phyloP scores from a whole-genome alignment of 2,888 invertebrate species.

The Sinopyrophorus schimmeli region DNA sequence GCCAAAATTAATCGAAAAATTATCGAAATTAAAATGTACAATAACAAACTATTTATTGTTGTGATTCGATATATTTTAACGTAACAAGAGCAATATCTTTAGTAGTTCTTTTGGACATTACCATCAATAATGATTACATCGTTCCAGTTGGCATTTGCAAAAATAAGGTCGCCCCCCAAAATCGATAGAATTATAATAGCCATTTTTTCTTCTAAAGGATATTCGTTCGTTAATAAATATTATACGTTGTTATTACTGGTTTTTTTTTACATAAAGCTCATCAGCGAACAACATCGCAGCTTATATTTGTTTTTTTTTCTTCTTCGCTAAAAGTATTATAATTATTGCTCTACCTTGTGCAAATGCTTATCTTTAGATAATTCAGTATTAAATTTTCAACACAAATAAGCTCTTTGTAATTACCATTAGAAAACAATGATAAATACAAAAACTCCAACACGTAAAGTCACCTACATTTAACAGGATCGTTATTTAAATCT shows the following conservation, averaged over 20 bases:
- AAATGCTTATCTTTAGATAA: conserved; percentile 16
- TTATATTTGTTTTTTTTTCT: conserved; percentile 6
- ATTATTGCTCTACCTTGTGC: conserved; percentile 30
- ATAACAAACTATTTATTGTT: conserved; percentile 12
- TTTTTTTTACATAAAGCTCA: conserved; percentile 19
- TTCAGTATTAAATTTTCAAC: conserved; percentile 14
- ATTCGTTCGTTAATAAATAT: too few species aligned
- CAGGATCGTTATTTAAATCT: too few species aligned
- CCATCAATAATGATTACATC: conserved; percentile 7
- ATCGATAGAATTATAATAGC: too few species aligned
- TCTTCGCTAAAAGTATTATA: conserved; percentile 3
- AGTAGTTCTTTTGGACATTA: conserved; percentile 9
- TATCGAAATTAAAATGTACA: too few species aligned
- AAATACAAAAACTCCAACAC: conserved; percentile 2
- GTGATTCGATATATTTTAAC: conserved; percentile 15
- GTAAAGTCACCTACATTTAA: conserved; percentile 7
- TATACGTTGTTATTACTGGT: conserved; percentile 9
- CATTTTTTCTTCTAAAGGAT: too few species aligned
- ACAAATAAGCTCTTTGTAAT: neutral
- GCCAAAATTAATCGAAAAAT: too few species aligned
- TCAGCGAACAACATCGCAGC: conserved; percentile 18
- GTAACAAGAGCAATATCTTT: conserved; percentile 18
- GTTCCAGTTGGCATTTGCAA: conserved; percentile 20
- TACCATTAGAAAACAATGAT: conserved; percentile 1
- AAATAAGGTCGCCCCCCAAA: conserved; percentile 3